A percentile compares a stretch with the other conserved stretches of the same genome.
phyloP scores from a whole-genome alignment of 64 coral and sea anemone species.

The Pocillopora verrucosa region DNA sequence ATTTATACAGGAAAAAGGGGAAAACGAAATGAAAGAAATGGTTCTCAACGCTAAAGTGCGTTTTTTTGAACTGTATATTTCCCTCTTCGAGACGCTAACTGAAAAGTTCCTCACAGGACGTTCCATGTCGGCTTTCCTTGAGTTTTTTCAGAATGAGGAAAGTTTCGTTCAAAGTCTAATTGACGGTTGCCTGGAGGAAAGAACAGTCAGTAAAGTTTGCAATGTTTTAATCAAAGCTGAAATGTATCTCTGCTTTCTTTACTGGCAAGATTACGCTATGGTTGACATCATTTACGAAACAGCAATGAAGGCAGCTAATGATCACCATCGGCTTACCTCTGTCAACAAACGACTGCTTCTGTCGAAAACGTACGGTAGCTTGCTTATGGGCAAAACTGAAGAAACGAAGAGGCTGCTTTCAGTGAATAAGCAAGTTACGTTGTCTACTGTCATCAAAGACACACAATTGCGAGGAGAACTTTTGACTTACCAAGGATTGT shows the following conservation, averaged over 20 bases:
- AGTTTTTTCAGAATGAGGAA: conserved; percentile 2
- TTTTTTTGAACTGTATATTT: not conserved
- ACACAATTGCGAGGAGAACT: not conserved
- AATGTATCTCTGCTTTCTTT: too few species aligned
- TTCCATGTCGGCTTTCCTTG: not conserved
- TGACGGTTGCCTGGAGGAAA: not conserved
- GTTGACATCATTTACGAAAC: not conserved
- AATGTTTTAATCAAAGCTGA: not conserved
- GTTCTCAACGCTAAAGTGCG: too few species aligned
- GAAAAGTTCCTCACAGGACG: not conserved
- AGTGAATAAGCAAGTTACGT: too few species aligned
- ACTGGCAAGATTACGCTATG: too few species aligned
- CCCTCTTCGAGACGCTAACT: not conserved
- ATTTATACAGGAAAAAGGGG: conserved; percentile 5
- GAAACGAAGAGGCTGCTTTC: too few species aligned
- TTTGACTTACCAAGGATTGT: not conserved
- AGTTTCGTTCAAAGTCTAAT: not conserved
- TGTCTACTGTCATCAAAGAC: too few species aligned
- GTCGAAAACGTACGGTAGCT: too few species aligned
- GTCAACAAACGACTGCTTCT: too few species aligned
- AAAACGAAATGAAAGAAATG: not conserved
- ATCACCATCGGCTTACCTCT: too few species aligned
- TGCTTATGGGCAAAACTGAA: not conserved
- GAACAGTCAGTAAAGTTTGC: not conserved
- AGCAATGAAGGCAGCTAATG: not conserved